Evolutionary conservation across 92 coral and sea anemone genomes (phyloP).

Genomic region (Porites lobata): DNA sequence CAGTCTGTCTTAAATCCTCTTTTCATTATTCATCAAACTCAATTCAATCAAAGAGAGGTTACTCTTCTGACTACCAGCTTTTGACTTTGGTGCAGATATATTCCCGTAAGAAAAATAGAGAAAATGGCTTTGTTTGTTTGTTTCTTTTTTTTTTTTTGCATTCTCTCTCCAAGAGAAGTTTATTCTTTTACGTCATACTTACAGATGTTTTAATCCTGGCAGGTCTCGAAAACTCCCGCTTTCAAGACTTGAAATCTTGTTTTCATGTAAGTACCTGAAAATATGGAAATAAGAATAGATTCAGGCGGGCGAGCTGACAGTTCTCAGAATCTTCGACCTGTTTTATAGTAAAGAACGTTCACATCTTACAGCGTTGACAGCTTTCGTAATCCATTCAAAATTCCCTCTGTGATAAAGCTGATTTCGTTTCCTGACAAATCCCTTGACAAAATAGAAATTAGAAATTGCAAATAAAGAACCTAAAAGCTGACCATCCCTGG

Average conservation of each 20-base stretch:
- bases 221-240: slow-evolving; percentile 57
- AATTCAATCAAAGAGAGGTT: too few relatives aligned
- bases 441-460: slow-evolving; percentile 2
- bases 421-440: slow-evolving; percentile 70
- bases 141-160: too few relatives aligned
- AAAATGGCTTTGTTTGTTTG: too few relatives aligned
- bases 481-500: too few relatives aligned
- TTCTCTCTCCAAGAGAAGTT: too few relatives aligned
- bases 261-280: slow-evolving; percentile 59
- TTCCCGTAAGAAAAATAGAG: too few relatives aligned
- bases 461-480: too few relatives aligned
- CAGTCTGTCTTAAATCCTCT: too few relatives aligned
- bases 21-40: too few relatives aligned
- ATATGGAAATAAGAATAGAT: neutral
- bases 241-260: slow-evolving; percentile 54
- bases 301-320: neutral
- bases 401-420: slow-evolving; percentile 38
- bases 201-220: slow-evolving; percentile 30
- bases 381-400: slow-evolving; percentile 45
- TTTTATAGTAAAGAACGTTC: neutral
- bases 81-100: too few relatives aligned
- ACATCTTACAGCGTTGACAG: slow-evolving; percentile 57
- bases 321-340: neutral
- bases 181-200: neutral
- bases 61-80: too few relatives aligned